These are phyloP conservation scores for Flexamia atlantica DNA, from an alignment of 2,888 invertebrate species.

Conservation along the genomic window DNA sequence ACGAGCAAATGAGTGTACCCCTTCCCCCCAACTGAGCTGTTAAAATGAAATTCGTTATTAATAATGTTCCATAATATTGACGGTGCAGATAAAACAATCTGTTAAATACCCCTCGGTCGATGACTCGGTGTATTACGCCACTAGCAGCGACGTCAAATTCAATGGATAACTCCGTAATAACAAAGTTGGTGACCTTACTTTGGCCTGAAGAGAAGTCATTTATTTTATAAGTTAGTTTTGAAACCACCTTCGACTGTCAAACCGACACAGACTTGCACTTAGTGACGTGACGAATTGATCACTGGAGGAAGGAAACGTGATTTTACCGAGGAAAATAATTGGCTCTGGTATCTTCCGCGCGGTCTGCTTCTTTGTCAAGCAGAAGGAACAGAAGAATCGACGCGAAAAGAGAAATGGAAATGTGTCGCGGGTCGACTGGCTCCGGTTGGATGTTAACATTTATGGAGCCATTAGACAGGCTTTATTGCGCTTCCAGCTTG, in stretches of 20 bases:
- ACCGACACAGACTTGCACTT: conserved; percentile 11
- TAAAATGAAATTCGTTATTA: too few relatives aligned
- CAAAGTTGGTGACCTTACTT: conserved; percentile 19
- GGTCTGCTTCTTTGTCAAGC: background rate
- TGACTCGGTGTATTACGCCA: background rate
- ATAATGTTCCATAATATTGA: too few relatives aligned
- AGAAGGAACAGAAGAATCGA: background rate
- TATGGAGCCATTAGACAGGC: conserved; percentile 23
- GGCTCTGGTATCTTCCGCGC: background rate
- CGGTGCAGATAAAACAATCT: too few relatives aligned
- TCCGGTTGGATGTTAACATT: conserved; percentile 1
- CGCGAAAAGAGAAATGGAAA: background rate
- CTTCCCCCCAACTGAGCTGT: too few relatives aligned
- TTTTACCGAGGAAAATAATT: background rate
- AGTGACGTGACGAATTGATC: background rate
- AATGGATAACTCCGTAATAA: conserved; percentile 20
- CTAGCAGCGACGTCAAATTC: background rate
- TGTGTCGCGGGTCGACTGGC: background rate
- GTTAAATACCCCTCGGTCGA: too few relatives aligned
- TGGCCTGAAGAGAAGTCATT: background rate
- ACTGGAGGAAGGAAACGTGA: background rate
- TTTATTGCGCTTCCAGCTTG: conserved; percentile 8
- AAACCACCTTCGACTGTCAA: background rate
- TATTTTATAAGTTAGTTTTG: conserved; percentile 34
- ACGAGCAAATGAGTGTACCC: too few relatives aligned